Percentiles rank a stretch among this genome's conserved stretches.
These are phyloP conservation scores for Teleogryllus oceanicus DNA, from an alignment of 2,888 invertebrate species.

Conservation along the genomic window DNA sequence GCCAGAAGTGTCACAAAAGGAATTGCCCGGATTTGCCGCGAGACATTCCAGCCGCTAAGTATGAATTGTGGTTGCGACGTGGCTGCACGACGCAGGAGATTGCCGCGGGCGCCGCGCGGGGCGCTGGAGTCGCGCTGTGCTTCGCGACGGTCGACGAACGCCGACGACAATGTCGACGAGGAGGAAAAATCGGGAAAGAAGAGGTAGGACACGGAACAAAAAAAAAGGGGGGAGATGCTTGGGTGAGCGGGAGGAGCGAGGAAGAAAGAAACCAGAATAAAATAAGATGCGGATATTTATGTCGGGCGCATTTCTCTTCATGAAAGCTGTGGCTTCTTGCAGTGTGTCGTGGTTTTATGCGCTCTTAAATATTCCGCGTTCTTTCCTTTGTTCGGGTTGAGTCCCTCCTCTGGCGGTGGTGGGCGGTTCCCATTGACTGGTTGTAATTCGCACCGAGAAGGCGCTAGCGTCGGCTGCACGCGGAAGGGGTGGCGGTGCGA, in stretches of 20 bases:
- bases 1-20: constrained; percentile 18
- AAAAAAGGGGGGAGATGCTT: background rate
- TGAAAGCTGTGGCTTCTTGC: constrained; percentile 18
- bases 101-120: background rate
- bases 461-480: background rate
- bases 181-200: background rate
- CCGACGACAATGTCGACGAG: background rate
- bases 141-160: no score
- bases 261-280: constrained; percentile 1
- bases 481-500: no score
- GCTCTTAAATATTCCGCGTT: constrained; percentile 1
- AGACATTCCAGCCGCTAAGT: background rate
- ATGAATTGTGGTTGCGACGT: background rate
- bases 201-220: background rate
- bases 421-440: constrained; percentile 3
- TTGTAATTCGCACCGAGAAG: background rate
- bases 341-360: constrained; percentile 8
- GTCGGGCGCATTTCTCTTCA: background rate
- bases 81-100: background rate
- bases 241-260: background rate
- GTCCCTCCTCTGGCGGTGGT: background rate
- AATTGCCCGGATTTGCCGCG: background rate
- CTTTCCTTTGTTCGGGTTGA: background rate
- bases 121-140: no score
- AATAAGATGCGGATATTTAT: constrained; percentile 18